These are phyloP conservation scores for Gymnarchus niloticus DNA, from an alignment of 2,113 vertebrate species.

Conservation along the genomic window DNA sequence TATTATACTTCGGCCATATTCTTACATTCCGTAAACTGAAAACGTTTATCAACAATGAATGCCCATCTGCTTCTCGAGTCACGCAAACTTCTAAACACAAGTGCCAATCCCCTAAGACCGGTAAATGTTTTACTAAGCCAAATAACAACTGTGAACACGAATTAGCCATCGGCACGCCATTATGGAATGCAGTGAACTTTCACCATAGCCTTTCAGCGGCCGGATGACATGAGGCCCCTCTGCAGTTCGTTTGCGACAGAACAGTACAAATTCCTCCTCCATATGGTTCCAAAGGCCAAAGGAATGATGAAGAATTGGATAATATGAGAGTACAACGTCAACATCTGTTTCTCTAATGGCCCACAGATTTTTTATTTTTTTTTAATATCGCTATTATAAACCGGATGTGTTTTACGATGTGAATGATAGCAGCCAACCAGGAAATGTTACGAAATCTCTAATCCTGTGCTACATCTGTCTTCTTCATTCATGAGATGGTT, in stretches of 20 bases:
- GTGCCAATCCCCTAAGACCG: neutral
- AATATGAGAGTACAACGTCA: neutral
- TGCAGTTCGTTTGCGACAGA: neutral
- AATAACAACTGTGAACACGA: neutral
- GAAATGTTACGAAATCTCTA: neutral
- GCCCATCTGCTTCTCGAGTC: too few relatives aligned
- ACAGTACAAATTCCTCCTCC: neutral
- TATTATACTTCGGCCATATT: too few relatives aligned
- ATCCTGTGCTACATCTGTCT: neutral
- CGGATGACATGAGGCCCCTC: neutral
- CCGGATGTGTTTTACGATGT: neutral
- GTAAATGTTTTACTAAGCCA: neutral
- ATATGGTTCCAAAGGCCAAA: slow-evolving; percentile 12
- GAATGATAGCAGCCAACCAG: neutral
- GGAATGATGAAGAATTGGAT: neutral
- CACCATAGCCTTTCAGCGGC: neutral
- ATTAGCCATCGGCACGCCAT: neutral
- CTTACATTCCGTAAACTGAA: too few relatives aligned
- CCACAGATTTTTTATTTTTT: neutral
- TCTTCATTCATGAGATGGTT: neutral
- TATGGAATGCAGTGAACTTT: neutral
- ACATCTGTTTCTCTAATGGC: slow-evolving; percentile 7
- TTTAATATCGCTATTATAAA: neutral
- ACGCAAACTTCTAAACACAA: neutral
- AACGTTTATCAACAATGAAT: too few relatives aligned